Conservation (phyloP, 2,888 invertebrate species). For the Pollenia angustigena region DNA sequence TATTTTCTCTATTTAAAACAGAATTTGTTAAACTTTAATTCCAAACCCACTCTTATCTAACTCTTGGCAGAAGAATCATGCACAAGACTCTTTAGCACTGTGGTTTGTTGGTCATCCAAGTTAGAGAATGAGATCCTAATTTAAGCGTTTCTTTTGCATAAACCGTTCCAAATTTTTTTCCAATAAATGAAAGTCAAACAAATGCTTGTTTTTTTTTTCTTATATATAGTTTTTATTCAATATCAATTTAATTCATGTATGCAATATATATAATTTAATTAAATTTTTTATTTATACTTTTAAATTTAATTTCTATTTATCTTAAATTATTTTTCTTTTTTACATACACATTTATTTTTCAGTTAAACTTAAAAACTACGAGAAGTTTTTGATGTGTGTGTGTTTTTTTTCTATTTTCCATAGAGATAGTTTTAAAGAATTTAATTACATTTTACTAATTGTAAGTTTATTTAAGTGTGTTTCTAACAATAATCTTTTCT, state of each 20-base stretch:
- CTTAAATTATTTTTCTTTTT: conserved; percentile 43
- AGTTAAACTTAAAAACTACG: conserved; percentile 46
- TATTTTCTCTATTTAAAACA: no score
- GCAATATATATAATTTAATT: conserved; percentile 66
- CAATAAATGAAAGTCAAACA: not conserved
- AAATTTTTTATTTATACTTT: conserved; percentile 24
- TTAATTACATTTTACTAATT: conserved; percentile 66
- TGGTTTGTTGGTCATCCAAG: no score
- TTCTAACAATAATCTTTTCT: not conserved
- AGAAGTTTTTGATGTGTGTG: conserved; percentile 4
- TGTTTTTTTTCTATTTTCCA: not conserved
- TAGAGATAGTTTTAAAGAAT: conserved; percentile 35
- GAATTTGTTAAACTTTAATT: no score
- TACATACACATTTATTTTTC: conserved; percentile 44
- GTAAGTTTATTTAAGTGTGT: not conserved
- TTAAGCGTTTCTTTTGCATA: no score
- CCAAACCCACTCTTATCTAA: no score
- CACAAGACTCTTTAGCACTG: no score
- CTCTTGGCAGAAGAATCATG: no score
- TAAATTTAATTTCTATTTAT: conserved; percentile 39
- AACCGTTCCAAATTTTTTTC: no score
- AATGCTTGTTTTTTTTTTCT: conserved; percentile 17
- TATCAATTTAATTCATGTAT: conserved; percentile 69
- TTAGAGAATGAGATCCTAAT: no score
- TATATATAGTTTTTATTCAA: conserved; percentile 60